phyloP scores from a whole-genome alignment of 2,888 invertebrate species.

The Elmis aenea region DNA sequence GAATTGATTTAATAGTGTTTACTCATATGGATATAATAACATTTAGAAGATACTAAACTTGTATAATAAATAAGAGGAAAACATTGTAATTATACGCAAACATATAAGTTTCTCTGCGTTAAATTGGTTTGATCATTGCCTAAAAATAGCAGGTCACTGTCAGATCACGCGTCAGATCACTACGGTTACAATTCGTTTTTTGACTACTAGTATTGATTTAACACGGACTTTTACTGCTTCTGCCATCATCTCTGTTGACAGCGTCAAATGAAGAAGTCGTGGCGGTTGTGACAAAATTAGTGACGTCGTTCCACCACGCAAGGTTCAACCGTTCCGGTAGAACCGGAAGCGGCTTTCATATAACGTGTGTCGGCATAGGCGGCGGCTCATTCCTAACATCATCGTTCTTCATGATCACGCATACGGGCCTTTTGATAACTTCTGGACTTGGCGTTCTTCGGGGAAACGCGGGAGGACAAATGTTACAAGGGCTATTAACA shows the following conservation, averaged over 20 bases:
- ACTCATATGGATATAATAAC: too few relatives aligned
- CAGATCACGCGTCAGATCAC: too few relatives aligned
- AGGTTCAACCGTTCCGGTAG: slow-evolving; percentile 67
- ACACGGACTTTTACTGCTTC: too few relatives aligned
- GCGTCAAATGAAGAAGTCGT: slow-evolving; percentile 37
- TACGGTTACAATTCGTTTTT: too few relatives aligned
- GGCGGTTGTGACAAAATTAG: slow-evolving; percentile 43
- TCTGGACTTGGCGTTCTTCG: slow-evolving; percentile 41
- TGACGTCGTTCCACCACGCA: slow-evolving; percentile 45
- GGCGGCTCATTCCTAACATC: slow-evolving; percentile 49
- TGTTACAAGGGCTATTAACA: slow-evolving; percentile 37
- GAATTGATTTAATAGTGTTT: too few relatives aligned
- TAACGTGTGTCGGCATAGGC: slow-evolving; percentile 57
- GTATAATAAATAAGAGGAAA: too few relatives aligned
- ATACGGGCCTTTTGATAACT: slow-evolving; percentile 52
- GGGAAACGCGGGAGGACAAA: slow-evolving; percentile 44
- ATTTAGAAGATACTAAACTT: too few relatives aligned
- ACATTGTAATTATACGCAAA: too few relatives aligned
- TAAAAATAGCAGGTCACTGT: too few relatives aligned
- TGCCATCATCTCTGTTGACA: slow-evolving; percentile 30
- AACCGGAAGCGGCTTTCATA: slow-evolving; percentile 82
- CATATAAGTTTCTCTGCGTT: too few relatives aligned
- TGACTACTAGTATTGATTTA: too few relatives aligned
- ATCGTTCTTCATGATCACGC: slow-evolving; percentile 59
- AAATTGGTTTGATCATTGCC: too few relatives aligned